These are phyloP conservation scores for Xylota segnis DNA, from an alignment of 2,888 invertebrate species.

Conservation along the genomic window DNA sequence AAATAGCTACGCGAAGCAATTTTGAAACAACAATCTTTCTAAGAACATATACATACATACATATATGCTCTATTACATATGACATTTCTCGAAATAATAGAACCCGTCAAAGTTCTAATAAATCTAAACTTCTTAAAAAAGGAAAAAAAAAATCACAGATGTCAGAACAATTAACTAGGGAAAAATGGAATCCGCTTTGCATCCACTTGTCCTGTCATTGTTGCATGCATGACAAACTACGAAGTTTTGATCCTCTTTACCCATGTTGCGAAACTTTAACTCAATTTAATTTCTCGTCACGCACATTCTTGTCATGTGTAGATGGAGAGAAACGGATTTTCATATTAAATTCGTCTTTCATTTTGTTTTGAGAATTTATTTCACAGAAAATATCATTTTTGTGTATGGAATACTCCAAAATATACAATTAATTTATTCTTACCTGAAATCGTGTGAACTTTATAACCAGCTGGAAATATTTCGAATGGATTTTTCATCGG, in stretches of 20 bases:
- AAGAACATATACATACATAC: no score
- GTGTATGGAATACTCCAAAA: neutral
- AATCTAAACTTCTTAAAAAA: neutral
- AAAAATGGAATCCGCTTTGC: neutral
- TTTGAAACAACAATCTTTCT: no score
- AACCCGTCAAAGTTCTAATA: no score
- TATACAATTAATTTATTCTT: slow-evolving; percentile 74
- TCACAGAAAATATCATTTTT: neutral
- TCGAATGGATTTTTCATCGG: slow-evolving; percentile 83
- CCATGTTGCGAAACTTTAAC: slow-evolving; percentile 36
- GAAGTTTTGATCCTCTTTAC: slow-evolving; percentile 5
- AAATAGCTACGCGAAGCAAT: no score
- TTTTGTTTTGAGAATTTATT: slow-evolving; percentile 1
- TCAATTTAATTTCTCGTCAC: slow-evolving; percentile 60
- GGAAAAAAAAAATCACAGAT: neutral
- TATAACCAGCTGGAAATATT: slow-evolving; percentile 80
- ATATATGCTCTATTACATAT: no score
- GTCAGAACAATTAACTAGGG: slow-evolving; percentile 8
- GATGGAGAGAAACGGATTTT: neutral
- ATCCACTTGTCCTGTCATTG: slow-evolving; percentile 3
- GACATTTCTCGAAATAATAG: no score
- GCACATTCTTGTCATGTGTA: slow-evolving; percentile 41
- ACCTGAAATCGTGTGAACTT: slow-evolving; percentile 83
- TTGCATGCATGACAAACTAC: slow-evolving; percentile 19
- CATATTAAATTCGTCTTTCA: slow-evolving; percentile 2